A percentile compares a stretch with the other conserved stretches of the same genome.
Evolutionary conservation across 2,113 vertebrate genomes (phyloP).

Genomic region (Gallinago media): DNA sequence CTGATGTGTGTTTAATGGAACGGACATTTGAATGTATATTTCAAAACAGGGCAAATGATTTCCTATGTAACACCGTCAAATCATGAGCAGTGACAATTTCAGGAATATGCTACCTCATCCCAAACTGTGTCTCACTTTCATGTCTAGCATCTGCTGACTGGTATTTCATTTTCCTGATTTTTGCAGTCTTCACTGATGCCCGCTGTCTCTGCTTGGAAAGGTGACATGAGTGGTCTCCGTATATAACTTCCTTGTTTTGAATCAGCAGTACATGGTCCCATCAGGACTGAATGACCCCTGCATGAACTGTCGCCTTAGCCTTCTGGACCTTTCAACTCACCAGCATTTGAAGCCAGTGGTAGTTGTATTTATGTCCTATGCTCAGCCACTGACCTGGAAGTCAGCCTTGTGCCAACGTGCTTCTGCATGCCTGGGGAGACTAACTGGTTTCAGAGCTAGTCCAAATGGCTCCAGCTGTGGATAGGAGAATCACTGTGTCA

Average conservation of each 20-base stretch:
- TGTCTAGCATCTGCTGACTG: not conserved
- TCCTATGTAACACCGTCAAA: slow-evolving; percentile 54
- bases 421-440: not conserved
- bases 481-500: not conserved
- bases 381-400: not conserved
- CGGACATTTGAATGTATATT: slow-evolving; percentile 41
- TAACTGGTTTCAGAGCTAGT: not conserved
- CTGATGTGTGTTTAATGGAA: slow-evolving; percentile 66
- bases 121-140: slow-evolving; percentile 6
- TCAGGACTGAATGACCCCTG: not conserved
- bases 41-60: slow-evolving; percentile 57
- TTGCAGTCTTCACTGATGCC: not conserved
- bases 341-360: not conserved
- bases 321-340: not conserved
- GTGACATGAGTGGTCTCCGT: not conserved
- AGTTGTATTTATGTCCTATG: not conserved
- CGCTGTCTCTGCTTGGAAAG: not conserved
- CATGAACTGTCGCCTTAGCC: not conserved
- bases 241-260: not conserved
- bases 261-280: not conserved
- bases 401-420: not conserved
- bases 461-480: not conserved
- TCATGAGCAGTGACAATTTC: not conserved
- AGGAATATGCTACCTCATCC: not conserved
- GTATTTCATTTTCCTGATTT: not conserved